Conservation (phyloP, 2,888 invertebrate species). For the Coremacera marginata region DNA sequence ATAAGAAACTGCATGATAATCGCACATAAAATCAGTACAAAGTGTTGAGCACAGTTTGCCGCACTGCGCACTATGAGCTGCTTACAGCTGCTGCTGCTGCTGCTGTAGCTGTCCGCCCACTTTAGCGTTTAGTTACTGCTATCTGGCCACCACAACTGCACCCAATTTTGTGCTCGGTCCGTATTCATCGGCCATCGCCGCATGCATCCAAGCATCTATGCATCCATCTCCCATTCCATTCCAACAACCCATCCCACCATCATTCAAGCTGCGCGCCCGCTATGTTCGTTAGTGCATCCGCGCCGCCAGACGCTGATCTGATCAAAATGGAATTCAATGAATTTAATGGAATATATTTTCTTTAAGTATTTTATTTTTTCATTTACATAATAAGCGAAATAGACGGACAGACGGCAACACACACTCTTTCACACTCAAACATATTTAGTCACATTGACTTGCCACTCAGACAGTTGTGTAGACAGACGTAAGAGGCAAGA, state of each 20-base stretch:
- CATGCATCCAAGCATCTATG: not conserved
- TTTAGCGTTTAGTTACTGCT: too few species aligned
- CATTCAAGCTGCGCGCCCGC: not conserved
- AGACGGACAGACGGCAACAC: slow-evolving; percentile 16
- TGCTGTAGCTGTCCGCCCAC: too few species aligned
- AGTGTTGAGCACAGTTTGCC: slow-evolving; percentile 2
- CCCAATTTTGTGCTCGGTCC: not conserved
- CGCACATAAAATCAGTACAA: slow-evolving; percentile 7
- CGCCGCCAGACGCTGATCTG: slow-evolving; percentile 40
- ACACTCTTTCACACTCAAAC: not conserved
- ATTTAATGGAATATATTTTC: slow-evolving; percentile 56
- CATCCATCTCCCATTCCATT: not conserved
- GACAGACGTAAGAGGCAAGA: not conserved
- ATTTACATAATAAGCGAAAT: slow-evolving; percentile 55
- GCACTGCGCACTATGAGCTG: not conserved
- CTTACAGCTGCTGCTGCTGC: too few species aligned
- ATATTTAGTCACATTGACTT: not conserved
- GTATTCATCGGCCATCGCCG: not conserved
- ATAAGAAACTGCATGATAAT: slow-evolving; percentile 20
- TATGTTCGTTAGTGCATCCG: too few species aligned
- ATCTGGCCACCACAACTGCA: too few species aligned
- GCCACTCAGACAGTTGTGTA: not conserved
- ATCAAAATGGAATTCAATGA: slow-evolving; percentile 60
- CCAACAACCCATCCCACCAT: too few species aligned
- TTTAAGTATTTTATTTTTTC: slow-evolving; percentile 46